These are phyloP conservation scores for Malurus melanocephalus DNA, from an alignment of 2,113 vertebrate genomes.

Conservation along the genomic window DNA sequence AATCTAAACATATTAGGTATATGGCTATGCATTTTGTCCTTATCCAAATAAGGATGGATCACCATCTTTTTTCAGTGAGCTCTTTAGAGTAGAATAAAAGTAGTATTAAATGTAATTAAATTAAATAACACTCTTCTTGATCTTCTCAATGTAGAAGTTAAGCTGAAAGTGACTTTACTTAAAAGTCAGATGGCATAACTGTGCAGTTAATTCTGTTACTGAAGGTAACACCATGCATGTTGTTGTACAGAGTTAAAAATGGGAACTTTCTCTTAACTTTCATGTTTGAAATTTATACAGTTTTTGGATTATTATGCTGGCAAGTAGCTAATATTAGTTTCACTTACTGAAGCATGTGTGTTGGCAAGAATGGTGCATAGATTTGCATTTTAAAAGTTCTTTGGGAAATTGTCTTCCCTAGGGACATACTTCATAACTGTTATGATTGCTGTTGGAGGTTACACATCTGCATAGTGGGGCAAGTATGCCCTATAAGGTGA, in stretches of 20 bases:
- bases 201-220: not conserved
- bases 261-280: conserved; percentile 59
- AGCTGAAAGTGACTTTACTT: not conserved
- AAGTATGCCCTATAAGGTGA: conserved; percentile 50
- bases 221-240: not conserved
- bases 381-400: conserved; percentile 71
- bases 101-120: not conserved
- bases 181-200: conserved; percentile 4
- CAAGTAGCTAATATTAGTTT: conserved; percentile 70
- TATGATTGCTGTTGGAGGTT: conserved; percentile 64
- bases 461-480: conserved; percentile 39
- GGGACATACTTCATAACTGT: conserved; percentile 53
- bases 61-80: not conserved
- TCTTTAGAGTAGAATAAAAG: not conserved
- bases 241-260: conserved; percentile 47
- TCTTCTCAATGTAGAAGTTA: not conserved
- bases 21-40: not conserved
- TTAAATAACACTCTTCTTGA: not conserved
- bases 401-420: conserved; percentile 61
- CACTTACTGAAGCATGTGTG: conserved; percentile 56
- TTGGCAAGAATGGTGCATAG: conserved; percentile 63
- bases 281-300: conserved; percentile 54
- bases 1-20: not conserved
- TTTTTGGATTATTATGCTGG: conserved; percentile 59
- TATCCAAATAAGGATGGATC: not conserved